Evolutionary conservation across 2,113 vertebrate species (phyloP), one percentile per base, ranked within the genome.

Genomic region (Axis porcinus): DNA sequence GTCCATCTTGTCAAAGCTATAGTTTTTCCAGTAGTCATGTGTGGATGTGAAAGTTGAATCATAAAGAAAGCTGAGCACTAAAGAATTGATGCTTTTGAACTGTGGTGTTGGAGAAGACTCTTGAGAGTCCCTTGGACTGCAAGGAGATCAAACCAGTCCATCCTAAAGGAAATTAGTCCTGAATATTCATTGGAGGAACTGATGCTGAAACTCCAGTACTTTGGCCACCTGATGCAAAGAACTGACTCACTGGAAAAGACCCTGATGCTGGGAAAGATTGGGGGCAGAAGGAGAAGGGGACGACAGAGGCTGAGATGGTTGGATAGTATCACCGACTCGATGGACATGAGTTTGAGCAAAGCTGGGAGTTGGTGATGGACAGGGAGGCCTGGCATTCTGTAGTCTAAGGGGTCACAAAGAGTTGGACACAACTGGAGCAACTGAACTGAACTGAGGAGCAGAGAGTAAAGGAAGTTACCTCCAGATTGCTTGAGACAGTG

Each of bases 381-480:
- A 74, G 67, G 36, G 67, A 74, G 40, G 67, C 67, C n/a, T 25
- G 67, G 67, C 36, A 40, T 74, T 23, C 36, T 74, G 36, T 21
- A 12, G 36, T 40, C 36, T 25, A 74, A 40, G 67, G 67, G 67
- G 36, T 74, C 36, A 40, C 67, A 74, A 40, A 74, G 36, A 74
- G n/a, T 74, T 23, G 21, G 67, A 40, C 10, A 40, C 1, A 5
- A 36, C 19, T 40, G 67, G 23, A 25, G 36, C n/a, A 74, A 74
- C n/a, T 74, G n/a, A 40, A 70, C 9, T 23, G 30, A 64, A 67
- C 64, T 36, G 36, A 74, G 36, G 67, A 74, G 21, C 36, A 40
- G 67, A 74, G 67, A 81, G 78, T 67, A 55, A 81, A 95, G 85
- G 89, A 95, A 85, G 25, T 96, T 74, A 91, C 96, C 86, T 97